A percentile compares a stretch with the other conserved stretches of the same genome.
Conservation (phyloP, 2,888 invertebrate genomes). For the Nezara viridula region DNA sequence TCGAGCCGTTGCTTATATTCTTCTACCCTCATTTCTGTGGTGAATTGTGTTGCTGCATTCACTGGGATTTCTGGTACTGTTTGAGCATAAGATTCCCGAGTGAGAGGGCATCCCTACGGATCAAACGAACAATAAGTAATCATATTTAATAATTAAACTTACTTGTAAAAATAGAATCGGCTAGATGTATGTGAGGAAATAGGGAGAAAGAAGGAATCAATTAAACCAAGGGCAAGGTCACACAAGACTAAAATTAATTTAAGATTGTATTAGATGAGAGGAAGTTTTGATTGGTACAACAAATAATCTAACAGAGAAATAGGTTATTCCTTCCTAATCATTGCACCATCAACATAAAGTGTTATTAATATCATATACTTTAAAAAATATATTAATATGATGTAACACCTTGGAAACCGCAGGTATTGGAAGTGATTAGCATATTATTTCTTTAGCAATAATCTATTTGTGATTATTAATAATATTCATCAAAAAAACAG, state of each 20-base stretch:
- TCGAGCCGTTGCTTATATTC: constrained; percentile 60
- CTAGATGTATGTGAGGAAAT: not conserved
- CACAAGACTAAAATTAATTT: not conserved
- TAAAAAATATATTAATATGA: too few relatives aligned
- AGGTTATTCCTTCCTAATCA: too few relatives aligned
- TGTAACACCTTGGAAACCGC: too few relatives aligned
- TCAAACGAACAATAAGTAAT: not conserved
- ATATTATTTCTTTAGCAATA: too few relatives aligned
- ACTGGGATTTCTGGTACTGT: constrained; percentile 68
- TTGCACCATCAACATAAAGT: too few relatives aligned
- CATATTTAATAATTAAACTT: not conserved
- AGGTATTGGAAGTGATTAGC: too few relatives aligned
- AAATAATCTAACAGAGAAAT: too few relatives aligned
- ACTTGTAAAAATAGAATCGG: not conserved
- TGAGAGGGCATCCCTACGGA: not conserved
- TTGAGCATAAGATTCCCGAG: constrained; percentile 66
- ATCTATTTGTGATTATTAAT: too few relatives aligned
- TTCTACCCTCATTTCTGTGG: constrained; percentile 63
- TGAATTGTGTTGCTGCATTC: constrained; percentile 69
- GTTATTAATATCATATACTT: too few relatives aligned
- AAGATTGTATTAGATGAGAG: not conserved
- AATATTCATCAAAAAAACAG: too few relatives aligned
- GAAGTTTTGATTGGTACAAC: too few relatives aligned
- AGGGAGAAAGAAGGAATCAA: too few relatives aligned
- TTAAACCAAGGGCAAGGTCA: not conserved